Percentiles rank a stretch among this genome's conserved stretches.
These are phyloP conservation scores for Horisme vitalbata DNA, from an alignment of 2,888 invertebrate species.

Conservation along the genomic window DNA sequence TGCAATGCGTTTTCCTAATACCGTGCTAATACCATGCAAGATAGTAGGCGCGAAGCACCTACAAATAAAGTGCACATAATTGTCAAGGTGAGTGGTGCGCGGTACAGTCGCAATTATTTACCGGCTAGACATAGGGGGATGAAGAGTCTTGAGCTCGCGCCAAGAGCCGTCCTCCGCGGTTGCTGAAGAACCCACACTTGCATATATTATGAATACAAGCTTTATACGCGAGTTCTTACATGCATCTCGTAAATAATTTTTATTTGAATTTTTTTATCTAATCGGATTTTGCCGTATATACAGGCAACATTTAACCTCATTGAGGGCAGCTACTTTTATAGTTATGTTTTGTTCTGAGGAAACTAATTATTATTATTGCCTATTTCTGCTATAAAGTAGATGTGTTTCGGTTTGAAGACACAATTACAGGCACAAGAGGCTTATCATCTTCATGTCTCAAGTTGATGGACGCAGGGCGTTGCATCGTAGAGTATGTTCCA, in stretches of 20 bases:
- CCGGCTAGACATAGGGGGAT: slow-evolving; percentile 73
- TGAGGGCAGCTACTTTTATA: too few species aligned
- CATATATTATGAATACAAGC: slow-evolving; percentile 57
- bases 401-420: too few species aligned
- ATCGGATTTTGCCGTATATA: too few species aligned
- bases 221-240: slow-evolving; percentile 36
- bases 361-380: too few species aligned
- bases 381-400: too few species aligned
- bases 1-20: slow-evolving; percentile 12
- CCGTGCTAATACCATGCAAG: slow-evolving; percentile 25
- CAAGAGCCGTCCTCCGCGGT: slow-evolving; percentile 56
- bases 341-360: too few species aligned
- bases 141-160: slow-evolving; percentile 68
- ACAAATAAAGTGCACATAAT: slow-evolving; percentile 74
- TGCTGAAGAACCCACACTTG: slow-evolving; percentile 57
- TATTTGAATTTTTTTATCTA: too few species aligned
- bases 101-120: slow-evolving; percentile 74
- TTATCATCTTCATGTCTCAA: too few species aligned
- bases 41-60: slow-evolving; percentile 48
- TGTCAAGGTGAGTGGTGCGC: slow-evolving; percentile 67
- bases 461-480: too few species aligned
- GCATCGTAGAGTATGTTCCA: too few species aligned
- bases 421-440: too few species aligned
- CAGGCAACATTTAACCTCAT: too few species aligned
- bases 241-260: slow-evolving; percentile 15